Evolutionary conservation across 2,797 vertebrate species (phyloP).

Genomic region (Danionella dracula): DNA sequence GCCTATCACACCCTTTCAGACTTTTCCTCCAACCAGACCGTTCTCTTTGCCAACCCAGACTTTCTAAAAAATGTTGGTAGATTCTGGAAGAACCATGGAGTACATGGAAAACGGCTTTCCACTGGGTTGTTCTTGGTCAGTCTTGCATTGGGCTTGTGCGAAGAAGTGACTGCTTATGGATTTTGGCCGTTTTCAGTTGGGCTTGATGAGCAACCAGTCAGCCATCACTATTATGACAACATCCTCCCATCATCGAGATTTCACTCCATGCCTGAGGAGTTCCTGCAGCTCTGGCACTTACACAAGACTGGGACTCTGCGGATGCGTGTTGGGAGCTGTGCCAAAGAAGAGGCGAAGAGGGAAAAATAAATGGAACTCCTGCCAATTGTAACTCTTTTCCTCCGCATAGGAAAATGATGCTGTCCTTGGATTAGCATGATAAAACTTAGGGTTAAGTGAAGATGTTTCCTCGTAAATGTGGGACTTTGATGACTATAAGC

Average conservation of each 20-base stretch:
- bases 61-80: slow-evolving; percentile 86
- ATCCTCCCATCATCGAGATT: slow-evolving; percentile 83
- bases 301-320: slow-evolving; percentile 85
- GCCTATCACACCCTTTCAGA: slow-evolving; percentile 85
- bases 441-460: slow-evolving; percentile 11
- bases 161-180: slow-evolving; percentile 89
- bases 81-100: slow-evolving; percentile 87
- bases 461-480: not conserved
- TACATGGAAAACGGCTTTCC: slow-evolving; percentile 88
- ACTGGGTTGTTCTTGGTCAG: slow-evolving; percentile 93
- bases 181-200: slow-evolving; percentile 93
- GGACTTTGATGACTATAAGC: slow-evolving; percentile 5
- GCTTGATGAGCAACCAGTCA: slow-evolving; percentile 76
- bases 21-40: slow-evolving; percentile 79
- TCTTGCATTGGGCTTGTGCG: slow-evolving; percentile 86
- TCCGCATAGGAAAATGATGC: not conserved
- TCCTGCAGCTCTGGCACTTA: slow-evolving; percentile 91
- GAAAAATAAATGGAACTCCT: slow-evolving; percentile 1
- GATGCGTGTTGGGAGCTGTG: slow-evolving; percentile 79
- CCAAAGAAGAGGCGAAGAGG: not conserved
- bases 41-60: slow-evolving; percentile 92
- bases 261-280: slow-evolving; percentile 97
- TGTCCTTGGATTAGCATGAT: slow-evolving; percentile 33
- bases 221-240: slow-evolving; percentile 97
- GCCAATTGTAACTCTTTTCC: not conserved